phyloP scores from a whole-genome alignment of 2,797 vertebrate species.

The Acanthurus leucopareius region DNA sequence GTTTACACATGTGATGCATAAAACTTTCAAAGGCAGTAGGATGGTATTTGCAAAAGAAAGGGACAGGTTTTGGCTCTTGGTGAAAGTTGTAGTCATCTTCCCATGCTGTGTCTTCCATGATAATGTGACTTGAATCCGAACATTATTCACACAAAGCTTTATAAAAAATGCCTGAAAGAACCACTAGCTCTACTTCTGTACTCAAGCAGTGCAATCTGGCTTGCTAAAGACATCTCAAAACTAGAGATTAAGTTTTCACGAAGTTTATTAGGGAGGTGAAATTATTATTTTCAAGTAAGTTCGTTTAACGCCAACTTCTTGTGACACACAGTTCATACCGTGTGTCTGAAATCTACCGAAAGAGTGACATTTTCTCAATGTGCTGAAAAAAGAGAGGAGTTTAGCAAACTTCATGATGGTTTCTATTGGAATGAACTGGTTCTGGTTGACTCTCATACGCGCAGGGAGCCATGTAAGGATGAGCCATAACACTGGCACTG shows the following conservation, averaged over 20 bases:
- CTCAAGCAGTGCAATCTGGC: background rate
- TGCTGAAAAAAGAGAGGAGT: no score
- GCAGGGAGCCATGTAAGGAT: no score
- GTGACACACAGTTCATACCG: no score
- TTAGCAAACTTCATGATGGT: no score
- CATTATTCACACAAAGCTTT: background rate
- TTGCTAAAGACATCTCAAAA: background rate
- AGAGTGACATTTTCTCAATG: no score
- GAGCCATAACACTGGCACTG: no score
- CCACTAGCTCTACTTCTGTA: background rate
- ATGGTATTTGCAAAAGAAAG: slow-evolving; percentile 12
- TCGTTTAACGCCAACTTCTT: no score
- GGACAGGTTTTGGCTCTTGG: slow-evolving; percentile 16
- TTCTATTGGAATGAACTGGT: no score
- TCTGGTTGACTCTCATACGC: no score
- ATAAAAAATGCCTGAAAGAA: slow-evolving; percentile 13
- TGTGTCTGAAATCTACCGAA: no score
- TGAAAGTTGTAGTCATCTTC: background rate
- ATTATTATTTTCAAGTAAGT: no score
- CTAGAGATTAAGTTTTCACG: background rate
- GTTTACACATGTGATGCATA: slow-evolving; percentile 42
- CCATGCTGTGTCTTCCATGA: background rate
- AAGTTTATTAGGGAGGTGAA: no score
- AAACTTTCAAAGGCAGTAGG: slow-evolving; percentile 32
- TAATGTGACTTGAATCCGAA: background rate